Conservation (phyloP, 2,113 vertebrate genomes). For the Indicator maculatus region DNA sequence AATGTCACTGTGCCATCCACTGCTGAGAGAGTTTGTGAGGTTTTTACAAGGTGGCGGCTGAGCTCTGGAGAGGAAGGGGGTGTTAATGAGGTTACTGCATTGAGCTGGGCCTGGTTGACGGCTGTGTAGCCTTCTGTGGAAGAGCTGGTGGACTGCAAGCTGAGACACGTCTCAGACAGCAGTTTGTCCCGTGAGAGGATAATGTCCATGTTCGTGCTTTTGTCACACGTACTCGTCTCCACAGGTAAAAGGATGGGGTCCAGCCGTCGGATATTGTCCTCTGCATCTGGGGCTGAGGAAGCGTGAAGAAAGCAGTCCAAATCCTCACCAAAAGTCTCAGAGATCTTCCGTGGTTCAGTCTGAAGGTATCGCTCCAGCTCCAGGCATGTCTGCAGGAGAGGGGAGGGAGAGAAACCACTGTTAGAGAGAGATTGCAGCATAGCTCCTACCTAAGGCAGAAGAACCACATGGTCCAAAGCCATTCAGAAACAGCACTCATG, state of each 20-base stretch:
- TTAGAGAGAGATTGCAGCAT: constrained; percentile 21
- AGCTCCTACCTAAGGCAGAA: background rate
- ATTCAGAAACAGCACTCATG: background rate
- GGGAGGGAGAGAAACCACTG: constrained; percentile 28
- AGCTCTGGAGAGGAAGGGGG: constrained; percentile 97
- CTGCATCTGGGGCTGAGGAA: constrained; percentile 84
- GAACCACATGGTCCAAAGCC: background rate
- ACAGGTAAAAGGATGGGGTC: constrained; percentile 83
- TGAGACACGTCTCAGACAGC: constrained; percentile 81
- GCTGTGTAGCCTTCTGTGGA: constrained; percentile 78
- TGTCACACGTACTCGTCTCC: constrained; percentile 79
- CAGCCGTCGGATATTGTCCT: constrained; percentile 83
- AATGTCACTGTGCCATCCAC: constrained; percentile 91
- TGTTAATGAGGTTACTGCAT: constrained; percentile 95
- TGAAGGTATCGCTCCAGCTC: constrained; percentile 97
- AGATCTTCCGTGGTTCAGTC: constrained; percentile 92
- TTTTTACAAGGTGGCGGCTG: constrained; percentile 93
- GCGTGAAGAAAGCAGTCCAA: constrained; percentile 90
- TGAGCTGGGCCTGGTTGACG: constrained; percentile 94
- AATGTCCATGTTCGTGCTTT: constrained; percentile 81
- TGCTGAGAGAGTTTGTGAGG: constrained; percentile 88
- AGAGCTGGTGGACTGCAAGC: constrained; percentile 80
- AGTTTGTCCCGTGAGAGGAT: constrained; percentile 82
- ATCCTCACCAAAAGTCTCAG: constrained; percentile 92
- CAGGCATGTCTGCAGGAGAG: constrained; percentile 87